A percentile compares a stretch with the other conserved stretches of the same genome.
These are phyloP conservation scores for Cichladusa arquata DNA, from an alignment of 2,113 vertebrate species.

Conservation along the genomic window DNA sequence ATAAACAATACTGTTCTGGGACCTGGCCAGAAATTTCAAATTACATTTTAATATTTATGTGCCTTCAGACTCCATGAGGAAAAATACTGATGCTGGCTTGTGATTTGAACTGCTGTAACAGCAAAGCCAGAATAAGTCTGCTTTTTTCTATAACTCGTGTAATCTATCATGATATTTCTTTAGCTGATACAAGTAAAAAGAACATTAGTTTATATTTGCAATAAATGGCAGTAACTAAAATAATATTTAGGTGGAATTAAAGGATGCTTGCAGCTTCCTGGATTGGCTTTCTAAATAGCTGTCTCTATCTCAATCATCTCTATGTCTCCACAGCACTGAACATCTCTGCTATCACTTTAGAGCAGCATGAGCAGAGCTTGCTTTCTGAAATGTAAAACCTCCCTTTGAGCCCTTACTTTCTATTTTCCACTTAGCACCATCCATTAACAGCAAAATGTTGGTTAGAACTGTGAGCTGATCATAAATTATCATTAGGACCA, in stretches of 20 bases:
- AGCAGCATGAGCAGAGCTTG: not conserved
- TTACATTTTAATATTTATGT: constrained; percentile 65
- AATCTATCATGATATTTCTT: constrained; percentile 36
- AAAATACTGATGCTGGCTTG: constrained; percentile 18
- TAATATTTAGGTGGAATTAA: constrained; percentile 35
- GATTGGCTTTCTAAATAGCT: not conserved
- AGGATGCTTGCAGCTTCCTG: not conserved
- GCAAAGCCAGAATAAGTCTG: not conserved
- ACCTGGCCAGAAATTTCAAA: constrained; percentile 46
- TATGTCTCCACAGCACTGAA: not conserved
- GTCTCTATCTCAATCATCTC: not conserved
- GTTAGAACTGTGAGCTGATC: not conserved
- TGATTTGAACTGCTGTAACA: not conserved
- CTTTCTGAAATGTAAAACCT: not conserved
- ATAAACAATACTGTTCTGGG: constrained; percentile 59
- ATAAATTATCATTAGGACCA: not conserved
- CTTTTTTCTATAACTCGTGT: not conserved
- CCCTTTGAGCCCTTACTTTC: not conserved
- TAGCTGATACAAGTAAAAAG: not conserved
- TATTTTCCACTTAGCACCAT: not conserved
- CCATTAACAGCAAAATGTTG: not conserved
- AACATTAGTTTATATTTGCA: constrained; percentile 28
- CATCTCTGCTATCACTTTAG: not conserved
- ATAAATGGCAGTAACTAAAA: constrained; percentile 33
- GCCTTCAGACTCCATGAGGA: constrained; percentile 10